These are phyloP conservation scores for Ischnus inquisitorius DNA, from an alignment of 2,888 invertebrate genomes.

Conservation along the genomic window DNA sequence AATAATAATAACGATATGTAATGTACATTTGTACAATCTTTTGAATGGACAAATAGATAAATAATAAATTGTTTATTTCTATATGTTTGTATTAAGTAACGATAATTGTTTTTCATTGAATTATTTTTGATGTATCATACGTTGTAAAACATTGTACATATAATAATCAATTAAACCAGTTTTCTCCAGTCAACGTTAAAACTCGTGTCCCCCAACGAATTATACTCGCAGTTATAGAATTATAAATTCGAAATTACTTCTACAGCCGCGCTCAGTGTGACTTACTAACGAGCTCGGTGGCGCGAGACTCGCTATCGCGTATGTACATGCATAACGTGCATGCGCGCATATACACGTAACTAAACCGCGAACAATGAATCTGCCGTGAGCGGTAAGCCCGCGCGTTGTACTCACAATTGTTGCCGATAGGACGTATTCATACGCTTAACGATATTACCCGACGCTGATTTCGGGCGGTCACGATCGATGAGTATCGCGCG, in stretches of 20 bases:
- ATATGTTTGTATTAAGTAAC: too few species aligned
- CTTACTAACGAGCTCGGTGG: constrained; percentile 4
- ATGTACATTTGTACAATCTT: too few species aligned
- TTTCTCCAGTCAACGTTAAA: neutral
- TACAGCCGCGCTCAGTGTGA: neutral
- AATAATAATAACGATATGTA: too few species aligned
- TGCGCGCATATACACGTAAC: neutral
- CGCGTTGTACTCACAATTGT: constrained; percentile 3
- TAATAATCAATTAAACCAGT: too few species aligned
- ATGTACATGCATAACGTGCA: neutral
- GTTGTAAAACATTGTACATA: too few species aligned
- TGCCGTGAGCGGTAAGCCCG: neutral
- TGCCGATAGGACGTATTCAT: neutral
- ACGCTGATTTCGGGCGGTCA: constrained; percentile 48
- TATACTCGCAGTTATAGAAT: neutral
- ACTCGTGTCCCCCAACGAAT: neutral
- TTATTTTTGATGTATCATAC: too few species aligned
- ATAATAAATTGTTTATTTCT: too few species aligned
- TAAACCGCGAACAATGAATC: constrained; percentile 9
- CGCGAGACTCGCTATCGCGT: neutral
- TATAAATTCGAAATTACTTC: constrained; percentile 10
- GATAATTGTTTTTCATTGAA: too few species aligned
- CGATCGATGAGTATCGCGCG: constrained; percentile 56
- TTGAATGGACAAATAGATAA: too few species aligned
- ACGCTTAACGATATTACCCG: constrained; percentile 27